A percentile compares a stretch with the other conserved stretches of the same genome.
Evolutionary conservation across 1,140 invertebrate genomes (phyloP).

Genomic region (Anastrepha obliqua): DNA sequence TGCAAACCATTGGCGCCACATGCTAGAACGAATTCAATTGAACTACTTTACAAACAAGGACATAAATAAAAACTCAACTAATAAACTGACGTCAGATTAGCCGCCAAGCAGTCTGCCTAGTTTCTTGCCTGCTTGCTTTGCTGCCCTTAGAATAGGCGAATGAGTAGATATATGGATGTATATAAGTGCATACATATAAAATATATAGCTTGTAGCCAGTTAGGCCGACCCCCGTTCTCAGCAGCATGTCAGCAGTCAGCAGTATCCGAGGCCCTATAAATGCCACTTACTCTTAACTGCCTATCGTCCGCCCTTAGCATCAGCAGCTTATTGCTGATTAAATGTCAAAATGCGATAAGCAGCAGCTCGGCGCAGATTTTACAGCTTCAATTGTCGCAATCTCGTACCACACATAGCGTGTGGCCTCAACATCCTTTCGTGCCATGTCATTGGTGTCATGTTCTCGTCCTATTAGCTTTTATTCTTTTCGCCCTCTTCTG

Average conservation of each 20-base stretch:
- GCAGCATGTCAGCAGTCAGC: not conserved
- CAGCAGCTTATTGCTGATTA: constrained; percentile 51
- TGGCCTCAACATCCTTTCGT: constrained; percentile 26
- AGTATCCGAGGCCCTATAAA: not conserved
- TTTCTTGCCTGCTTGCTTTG: not conserved
- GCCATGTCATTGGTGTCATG: constrained; percentile 25
- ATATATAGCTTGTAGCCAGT: constrained; percentile 5
- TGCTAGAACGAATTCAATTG: constrained; percentile 41
- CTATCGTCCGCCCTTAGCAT: constrained; percentile 6
- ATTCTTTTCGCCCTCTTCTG: not conserved
- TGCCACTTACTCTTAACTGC: constrained; percentile 16
- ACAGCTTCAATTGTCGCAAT: constrained; percentile 40
- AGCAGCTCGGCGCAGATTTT: constrained; percentile 25
- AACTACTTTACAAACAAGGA: not conserved
- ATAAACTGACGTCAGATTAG: constrained; percentile 29
- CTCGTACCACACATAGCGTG: not conserved
- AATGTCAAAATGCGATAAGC: constrained; percentile 51
- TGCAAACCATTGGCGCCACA: constrained; percentile 40
- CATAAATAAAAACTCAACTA: not conserved
- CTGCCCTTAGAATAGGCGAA: too few relatives aligned
- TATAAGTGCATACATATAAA: too few relatives aligned
- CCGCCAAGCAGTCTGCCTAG: not conserved
- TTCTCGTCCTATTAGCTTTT: not conserved
- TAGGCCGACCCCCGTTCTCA: not conserved
- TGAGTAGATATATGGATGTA: too few relatives aligned